Evolutionary conservation across 2,797 vertebrate species (phyloP), one percentile per base, ranked within the genome.

Genomic region (Fratercula arctica): DNA sequence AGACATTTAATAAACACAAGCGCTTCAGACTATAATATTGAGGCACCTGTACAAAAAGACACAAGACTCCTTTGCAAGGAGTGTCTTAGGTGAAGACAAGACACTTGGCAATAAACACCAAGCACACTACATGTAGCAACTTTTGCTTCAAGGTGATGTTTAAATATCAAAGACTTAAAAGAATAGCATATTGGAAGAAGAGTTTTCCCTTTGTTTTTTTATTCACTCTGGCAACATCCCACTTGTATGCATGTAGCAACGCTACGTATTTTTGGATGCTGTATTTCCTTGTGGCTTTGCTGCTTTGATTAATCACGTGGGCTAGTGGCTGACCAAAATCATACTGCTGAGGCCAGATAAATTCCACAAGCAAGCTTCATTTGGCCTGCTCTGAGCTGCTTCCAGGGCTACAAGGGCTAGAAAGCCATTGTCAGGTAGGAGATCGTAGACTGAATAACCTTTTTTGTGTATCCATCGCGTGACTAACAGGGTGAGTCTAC

Each of bases 201-300:
- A 24, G 11, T 70, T 77, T 28, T 79, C 5, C 16, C 6, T 43
- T 45, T 63, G 6, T 7, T 14, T 75, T 64, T 76, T 14, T 25
- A 11, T 23, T 73, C 29, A 11, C 3, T 51, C 29, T 61, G 26
- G 56, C 69, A 84, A n/a, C 28, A 29, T 29, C 11, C 8, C 12
- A 16, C 19, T 31, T 8, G 14, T n/a, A 33, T 18, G 14, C 7
- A 3, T 24, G 10, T 31, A 23, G 17, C 5, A 39, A 29, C 17
- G 26, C 24, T 67, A 5, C 2, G 0, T 73, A 10, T 10, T 73
- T 2, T 31, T 54, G 14, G 12, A 20, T 5, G 4, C 1, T 21
- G 2, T 31, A 6, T 70, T 81, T 74, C 23, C 13, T 35, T 17
- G 13, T 54, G 39, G 13, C 37, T 81, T 69, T 74, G 28, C 18